Conservation (phyloP, 2,113 vertebrate genomes). For the Heptranchias perlo region DNA sequence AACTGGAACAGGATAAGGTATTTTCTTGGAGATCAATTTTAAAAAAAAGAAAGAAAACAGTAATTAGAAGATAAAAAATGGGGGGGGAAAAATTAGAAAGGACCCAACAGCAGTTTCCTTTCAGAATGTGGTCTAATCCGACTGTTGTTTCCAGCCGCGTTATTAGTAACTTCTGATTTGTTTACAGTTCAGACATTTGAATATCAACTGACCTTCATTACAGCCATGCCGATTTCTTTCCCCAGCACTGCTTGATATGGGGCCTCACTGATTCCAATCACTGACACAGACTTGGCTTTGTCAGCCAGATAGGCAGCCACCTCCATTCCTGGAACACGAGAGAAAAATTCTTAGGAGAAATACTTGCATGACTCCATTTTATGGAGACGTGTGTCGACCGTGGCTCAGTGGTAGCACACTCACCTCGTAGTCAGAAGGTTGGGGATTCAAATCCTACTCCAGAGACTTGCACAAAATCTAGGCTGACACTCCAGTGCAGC, state of each 20-base stretch:
- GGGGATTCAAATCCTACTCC: neutral
- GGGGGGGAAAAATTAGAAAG: neutral
- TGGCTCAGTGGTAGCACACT: neutral
- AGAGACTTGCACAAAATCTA: neutral
- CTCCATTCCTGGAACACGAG: constrained; percentile 71
- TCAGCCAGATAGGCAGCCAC: constrained; percentile 67
- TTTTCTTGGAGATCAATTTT: neutral
- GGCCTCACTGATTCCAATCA: constrained; percentile 60
- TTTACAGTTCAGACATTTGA: neutral
- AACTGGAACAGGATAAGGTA: neutral
- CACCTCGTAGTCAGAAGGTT: neutral
- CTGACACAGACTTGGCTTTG: constrained; percentile 60
- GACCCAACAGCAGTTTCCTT: neutral
- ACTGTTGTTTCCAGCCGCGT: too few species aligned
- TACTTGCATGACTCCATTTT: neutral
- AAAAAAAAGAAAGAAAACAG: too few species aligned
- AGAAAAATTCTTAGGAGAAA: neutral
- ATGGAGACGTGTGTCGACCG: neutral
- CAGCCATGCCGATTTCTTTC: constrained; percentile 61
- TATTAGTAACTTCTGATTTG: neutral
- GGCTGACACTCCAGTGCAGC: neutral
- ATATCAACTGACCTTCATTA: constrained; percentile 62
- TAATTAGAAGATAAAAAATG: neutral
- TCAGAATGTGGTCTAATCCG: neutral
- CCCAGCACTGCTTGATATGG: constrained; percentile 66